Percentiles rank a stretch among this genome's conserved stretches.
Evolutionary conservation across 2,888 invertebrate genomes (phyloP).

Genomic region (Mythimna lalbum): DNA sequence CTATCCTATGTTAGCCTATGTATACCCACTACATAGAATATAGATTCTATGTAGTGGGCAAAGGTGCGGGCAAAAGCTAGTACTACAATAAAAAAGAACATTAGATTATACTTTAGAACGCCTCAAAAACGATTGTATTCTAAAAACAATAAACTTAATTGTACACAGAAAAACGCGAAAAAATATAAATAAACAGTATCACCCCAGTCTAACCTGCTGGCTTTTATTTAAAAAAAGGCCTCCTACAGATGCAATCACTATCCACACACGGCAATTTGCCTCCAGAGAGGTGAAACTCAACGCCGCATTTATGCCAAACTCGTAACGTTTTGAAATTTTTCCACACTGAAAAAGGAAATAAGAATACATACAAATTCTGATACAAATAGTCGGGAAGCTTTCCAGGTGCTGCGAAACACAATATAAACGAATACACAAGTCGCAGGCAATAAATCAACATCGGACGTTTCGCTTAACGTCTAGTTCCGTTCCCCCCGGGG

Average conservation of each 20-base stretch:
- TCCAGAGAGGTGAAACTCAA: constrained; percentile 10
- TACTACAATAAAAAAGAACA: too few relatives aligned
- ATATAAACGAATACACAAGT: constrained; percentile 52
- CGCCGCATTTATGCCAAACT: constrained; percentile 18
- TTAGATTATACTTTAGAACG: neutral
- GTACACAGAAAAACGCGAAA: neutral
- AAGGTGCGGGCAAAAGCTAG: too few relatives aligned
- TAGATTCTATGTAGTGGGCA: too few relatives aligned
- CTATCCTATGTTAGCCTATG: too few relatives aligned
- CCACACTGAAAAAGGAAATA: constrained; percentile 43
- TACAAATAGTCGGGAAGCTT: constrained; percentile 36
- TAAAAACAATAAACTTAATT: constrained; percentile 6
- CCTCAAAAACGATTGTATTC: constrained; percentile 9
- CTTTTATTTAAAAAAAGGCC: constrained; percentile 23
- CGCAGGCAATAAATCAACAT: constrained; percentile 71
- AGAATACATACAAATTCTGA: constrained; percentile 38
- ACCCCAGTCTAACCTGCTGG: neutral
- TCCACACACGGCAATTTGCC: constrained; percentile 31
- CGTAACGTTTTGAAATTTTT: constrained; percentile 35
- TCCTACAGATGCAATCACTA: constrained; percentile 41
- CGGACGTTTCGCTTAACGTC: constrained; percentile 72
- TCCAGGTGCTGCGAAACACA: constrained; percentile 44
- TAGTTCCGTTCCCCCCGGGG: constrained; percentile 62
- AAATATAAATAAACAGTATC: neutral
- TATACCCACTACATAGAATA: too few relatives aligned